Percentiles rank a stretch among this genome's conserved stretches.
phyloP scores from a whole-genome alignment of 2,797 vertebrate genomes.

The Falco rusticolus region DNA sequence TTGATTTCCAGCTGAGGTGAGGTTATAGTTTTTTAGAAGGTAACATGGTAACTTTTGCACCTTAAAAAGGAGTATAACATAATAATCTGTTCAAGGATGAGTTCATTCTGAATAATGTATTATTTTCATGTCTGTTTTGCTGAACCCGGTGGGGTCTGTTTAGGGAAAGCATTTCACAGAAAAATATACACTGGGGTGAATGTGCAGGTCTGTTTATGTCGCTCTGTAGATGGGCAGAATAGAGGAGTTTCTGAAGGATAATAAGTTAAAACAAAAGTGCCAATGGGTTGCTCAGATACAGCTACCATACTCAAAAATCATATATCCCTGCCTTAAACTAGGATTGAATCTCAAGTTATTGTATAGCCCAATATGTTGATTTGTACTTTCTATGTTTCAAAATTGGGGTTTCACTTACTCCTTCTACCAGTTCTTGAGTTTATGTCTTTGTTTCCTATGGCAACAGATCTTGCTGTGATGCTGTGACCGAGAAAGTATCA shows the following conservation, averaged over 20 bases:
- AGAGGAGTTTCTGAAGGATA: background rate
- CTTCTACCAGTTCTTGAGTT: background rate
- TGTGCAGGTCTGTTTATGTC: accelerated
- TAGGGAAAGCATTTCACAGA: background rate
- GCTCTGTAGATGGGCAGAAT: background rate
- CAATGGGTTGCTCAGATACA: background rate
- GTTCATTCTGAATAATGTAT: accelerated
- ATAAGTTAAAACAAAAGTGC: background rate
- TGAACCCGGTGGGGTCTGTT: background rate
- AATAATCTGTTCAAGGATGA: background rate
- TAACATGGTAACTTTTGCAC: background rate
- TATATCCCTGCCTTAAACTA: background rate
- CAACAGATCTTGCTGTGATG: slow-evolving; percentile 45
- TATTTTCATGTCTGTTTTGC: background rate
- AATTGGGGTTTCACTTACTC: background rate
- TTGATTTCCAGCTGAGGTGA: background rate
- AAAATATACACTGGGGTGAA: background rate
- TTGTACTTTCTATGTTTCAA: background rate
- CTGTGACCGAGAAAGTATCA: background rate
- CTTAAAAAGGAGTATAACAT: background rate
- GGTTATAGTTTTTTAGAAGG: background rate
- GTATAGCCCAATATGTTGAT: background rate
- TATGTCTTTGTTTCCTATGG: slow-evolving; percentile 22
- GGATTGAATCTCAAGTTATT: background rate
- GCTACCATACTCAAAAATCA: background rate